Evolutionary conservation across 2,888 invertebrate species (phyloP).

Genomic region (Hyles lineata): DNA sequence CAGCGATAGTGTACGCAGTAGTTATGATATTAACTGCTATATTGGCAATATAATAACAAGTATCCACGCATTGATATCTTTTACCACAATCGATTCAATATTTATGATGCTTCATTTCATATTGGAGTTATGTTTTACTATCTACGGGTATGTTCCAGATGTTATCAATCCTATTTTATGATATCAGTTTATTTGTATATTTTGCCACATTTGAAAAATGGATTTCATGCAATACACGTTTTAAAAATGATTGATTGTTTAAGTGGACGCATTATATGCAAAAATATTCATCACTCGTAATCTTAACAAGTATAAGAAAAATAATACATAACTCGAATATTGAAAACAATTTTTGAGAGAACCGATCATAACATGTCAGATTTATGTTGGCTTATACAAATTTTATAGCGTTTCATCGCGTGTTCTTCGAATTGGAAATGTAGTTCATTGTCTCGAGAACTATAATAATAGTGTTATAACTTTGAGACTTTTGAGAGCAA

Average conservation of each 20-base stretch:
- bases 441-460: slow-evolving; percentile 6
- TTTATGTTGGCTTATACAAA: slow-evolving; percentile 19
- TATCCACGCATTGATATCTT: not conserved
- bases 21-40: not conserved
- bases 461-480: not conserved
- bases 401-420: slow-evolving; percentile 3
- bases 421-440: slow-evolving; percentile 5
- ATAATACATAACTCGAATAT: not conserved
- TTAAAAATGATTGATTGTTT: no score
- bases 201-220: no score
- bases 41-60: not conserved
- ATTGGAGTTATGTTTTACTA: not conserved
- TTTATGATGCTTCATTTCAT: not conserved
- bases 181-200: no score
- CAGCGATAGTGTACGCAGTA: not conserved
- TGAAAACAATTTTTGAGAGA: not conserved
- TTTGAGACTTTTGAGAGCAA: not conserved
- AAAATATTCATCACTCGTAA: not conserved
- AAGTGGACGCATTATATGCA: no score
- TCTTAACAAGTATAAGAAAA: not conserved
- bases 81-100: not conserved
- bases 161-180: not conserved
- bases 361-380: slow-evolving; percentile 7
- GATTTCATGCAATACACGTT: no score
- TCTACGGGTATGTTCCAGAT: not conserved